phyloP scores from a whole-genome alignment of 2,797 vertebrate genomes.

The Lateolabrax maculatus region DNA sequence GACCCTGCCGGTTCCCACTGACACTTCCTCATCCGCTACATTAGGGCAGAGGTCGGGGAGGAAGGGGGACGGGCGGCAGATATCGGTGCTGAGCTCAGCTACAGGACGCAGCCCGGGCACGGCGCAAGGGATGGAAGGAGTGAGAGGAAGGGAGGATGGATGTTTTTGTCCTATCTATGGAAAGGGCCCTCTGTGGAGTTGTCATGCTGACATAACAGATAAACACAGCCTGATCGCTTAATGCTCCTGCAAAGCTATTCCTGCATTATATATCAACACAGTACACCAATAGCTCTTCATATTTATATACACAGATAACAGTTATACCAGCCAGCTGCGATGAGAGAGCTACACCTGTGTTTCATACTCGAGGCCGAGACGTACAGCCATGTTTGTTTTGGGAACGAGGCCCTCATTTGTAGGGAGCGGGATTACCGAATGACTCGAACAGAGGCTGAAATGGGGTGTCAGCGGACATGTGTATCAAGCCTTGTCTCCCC shows the following conservation, averaged over 20 bases:
- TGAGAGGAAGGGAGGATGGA: conserved; percentile 49
- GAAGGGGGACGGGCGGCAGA: conserved; percentile 49
- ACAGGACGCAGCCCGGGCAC: conserved; percentile 66
- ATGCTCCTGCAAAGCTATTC: conserved; percentile 11
- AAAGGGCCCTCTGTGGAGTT: not conserved
- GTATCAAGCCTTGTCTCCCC: conserved; percentile 24
- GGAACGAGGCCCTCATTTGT: conserved; percentile 2
- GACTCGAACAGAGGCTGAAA: conserved; percentile 33
- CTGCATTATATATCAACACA: conserved; percentile 30
- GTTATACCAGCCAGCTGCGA: conserved; percentile 32
- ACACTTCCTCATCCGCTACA: conserved; percentile 81
- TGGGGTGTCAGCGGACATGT: conserved; percentile 52
- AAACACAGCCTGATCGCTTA: conserved; percentile 29
- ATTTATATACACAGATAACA: conserved; percentile 62
- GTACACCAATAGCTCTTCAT: conserved; percentile 26
- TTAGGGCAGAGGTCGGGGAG: conserved; percentile 59
- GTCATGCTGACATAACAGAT: conserved; percentile 69
- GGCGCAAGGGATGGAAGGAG: conserved; percentile 52
- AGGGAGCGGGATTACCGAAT: conserved; percentile 28
- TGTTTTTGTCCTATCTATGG: conserved; percentile 59
- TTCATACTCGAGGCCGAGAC: not conserved
- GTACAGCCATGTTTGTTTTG: conserved; percentile 49
- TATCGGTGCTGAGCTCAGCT: conserved; percentile 76
- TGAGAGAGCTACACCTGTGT: conserved; percentile 34
- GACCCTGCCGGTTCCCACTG: conserved; percentile 70